Evolutionary conservation across 2,113 vertebrate genomes (phyloP), one percentile per base, ranked within the genome.

Genomic region (Hassar affinis): DNA sequence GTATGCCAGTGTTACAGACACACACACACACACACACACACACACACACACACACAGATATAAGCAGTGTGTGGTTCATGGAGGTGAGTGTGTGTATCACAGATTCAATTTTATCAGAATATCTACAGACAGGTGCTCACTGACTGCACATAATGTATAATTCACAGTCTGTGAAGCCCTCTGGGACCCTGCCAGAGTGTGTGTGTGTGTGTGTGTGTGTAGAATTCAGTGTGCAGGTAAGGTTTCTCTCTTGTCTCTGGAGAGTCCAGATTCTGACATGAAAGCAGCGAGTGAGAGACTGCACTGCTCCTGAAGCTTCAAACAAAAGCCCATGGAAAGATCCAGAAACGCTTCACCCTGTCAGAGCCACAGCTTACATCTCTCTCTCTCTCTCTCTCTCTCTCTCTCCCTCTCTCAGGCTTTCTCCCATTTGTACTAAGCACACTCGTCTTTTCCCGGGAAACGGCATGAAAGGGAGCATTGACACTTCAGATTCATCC

Each of bases 1-100:
- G 98, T 99, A 96, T 95, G 93, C 5, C 8, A 33, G 2, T 1
- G 7, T 71, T 45, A 25, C 18, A 22, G 30, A 35, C 52, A 57
- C 33, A 42, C 27, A 51, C 45, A 17, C 45, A 30, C 45, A 33
- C 72, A 33, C 45, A 51, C 45, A 17, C 38, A 38, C 35, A 35
- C 33, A 35, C 33, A 66, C 33, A 20, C 38, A 72, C 42, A 72
- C 42, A 72, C 45, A 72, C 25, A n/a, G 2, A 47, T 14, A 49
- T 47, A 27, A 15, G 17, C 6, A 25, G 45, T 80, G 78, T 72
- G 35, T 57, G 52, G 33, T n/a, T 54, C 38, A 45, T 69, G 51
- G 25, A 42, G 79, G 52, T 72, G 66, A 18, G 38, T 69, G 35
- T 11, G 51, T 22, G 72, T 81, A 27, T 42, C 80, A 35, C 1